Evolutionary conservation across 2,113 vertebrate genomes (phyloP), one percentile per base, ranked within the genome.

Genomic region (Collichthys lucidus): DNA sequence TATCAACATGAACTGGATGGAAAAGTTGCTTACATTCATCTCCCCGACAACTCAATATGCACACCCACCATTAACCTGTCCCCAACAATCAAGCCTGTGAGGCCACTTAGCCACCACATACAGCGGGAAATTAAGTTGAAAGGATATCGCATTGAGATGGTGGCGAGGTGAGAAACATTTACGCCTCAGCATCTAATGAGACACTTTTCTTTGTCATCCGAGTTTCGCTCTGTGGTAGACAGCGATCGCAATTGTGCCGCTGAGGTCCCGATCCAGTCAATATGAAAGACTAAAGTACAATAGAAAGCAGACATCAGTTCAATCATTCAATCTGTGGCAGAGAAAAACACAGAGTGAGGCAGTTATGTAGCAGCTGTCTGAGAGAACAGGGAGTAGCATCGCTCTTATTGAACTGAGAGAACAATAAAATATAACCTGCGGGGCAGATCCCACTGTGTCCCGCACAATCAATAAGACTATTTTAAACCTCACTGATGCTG

Each of bases 401-500:
- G 52, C 80, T 91, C 89, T 88, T 91, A 92, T 90, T 93, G 91
- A 92, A 91, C 89, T 89, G 70, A 77, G 87, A 91, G 77, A 93
- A 94, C 89, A 94, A 93, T 92, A 92, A 92, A 93, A 92, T 88
- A 87, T 86, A 90, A 93, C 88, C 88, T 84, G 85, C 83, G 90
- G 86, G 86, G 83, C 83, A 86, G 86, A 83, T 90, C 88, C 73
- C 59, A 44, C 77, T 71, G 85, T 86, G 87, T 79, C 74, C 68
- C 53, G 20, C 57, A 74, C 86, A 89, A 92, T 94, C 91, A 91
- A 93, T 94, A 90, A 56, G 64, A 86, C 89, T 88, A 92, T 92
- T 91, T 92, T 89, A 86, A 91, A 89, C 83, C 77, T 79, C 74
- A 65, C 52, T 49, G 73, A 85, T 85, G 75, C 80, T 77, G 83